phyloP scores from a whole-genome alignment of 2,797 vertebrate genomes.

The Knipowitschia caucasica region DNA sequence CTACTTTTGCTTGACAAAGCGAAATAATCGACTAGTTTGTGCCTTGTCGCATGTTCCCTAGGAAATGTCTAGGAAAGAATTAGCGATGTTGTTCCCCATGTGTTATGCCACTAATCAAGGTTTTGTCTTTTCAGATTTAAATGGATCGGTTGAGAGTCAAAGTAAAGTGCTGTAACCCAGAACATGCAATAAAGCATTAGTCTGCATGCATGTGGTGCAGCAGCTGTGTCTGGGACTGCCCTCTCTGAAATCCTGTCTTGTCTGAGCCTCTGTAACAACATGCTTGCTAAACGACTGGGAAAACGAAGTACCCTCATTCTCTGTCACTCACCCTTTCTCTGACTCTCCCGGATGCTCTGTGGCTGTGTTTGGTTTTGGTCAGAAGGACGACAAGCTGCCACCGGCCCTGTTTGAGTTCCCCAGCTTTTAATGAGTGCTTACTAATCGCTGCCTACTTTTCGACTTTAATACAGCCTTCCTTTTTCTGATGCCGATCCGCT shows the following conservation, averaged over 20 bases:
- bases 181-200: too few species aligned
- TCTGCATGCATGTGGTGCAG: conserved; percentile 20
- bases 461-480: conserved; percentile 30
- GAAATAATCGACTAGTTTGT: too few species aligned
- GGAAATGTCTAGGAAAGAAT: too few species aligned
- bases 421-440: conserved; percentile 68
- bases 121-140: too few species aligned
- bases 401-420: conserved; percentile 68
- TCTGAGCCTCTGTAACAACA: conserved; percentile 54
- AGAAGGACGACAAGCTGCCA: conserved; percentile 61
- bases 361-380: conserved; percentile 60
- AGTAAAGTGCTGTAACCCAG: too few species aligned
- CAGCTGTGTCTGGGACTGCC: conserved; percentile 54
- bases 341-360: conserved; percentile 31
- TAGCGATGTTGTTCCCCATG: too few species aligned
- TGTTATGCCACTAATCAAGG: too few species aligned
- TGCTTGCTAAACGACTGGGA: conserved; percentile 63
- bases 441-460: conserved; percentile 39
- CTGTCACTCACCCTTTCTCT: conserved; percentile 51
- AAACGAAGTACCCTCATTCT: conserved; percentile 60
- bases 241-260: conserved; percentile 43
- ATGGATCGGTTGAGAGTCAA: too few species aligned
- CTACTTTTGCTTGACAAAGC: too few species aligned
- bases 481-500: neutral
- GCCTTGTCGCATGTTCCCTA: too few species aligned